Evolutionary conservation across 64 coral and sea anemone genomes (phyloP).

Genomic region (Cladopsammia gracilis): DNA sequence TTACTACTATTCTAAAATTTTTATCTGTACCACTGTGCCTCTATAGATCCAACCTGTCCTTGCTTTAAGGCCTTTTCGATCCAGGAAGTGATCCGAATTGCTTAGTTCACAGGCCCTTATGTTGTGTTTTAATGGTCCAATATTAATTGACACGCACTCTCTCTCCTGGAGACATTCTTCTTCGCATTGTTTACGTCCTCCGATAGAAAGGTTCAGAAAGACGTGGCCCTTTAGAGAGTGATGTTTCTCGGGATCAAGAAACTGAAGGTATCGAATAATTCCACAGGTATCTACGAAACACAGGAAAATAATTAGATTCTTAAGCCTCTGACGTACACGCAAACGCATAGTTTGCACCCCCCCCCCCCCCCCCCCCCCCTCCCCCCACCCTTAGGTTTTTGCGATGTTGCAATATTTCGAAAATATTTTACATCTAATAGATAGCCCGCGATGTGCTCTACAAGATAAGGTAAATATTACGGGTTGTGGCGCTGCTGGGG

Average conservation of each 20-base stretch:
- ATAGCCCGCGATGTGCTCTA: too few relatives aligned
- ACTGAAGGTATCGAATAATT: neutral
- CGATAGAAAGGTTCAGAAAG: neutral
- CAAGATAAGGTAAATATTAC: too few relatives aligned
- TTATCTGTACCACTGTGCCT: neutral
- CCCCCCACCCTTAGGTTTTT: too few relatives aligned
- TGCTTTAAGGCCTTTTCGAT: neutral
- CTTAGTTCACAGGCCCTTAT: neutral
- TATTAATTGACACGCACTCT: neutral
- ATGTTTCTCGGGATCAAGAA: neutral
- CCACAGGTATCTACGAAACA: neutral
- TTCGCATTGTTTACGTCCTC: neutral
- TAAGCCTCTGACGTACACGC: too few relatives aligned
- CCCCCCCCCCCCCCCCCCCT: too few relatives aligned
- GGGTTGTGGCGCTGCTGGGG: too few relatives aligned
- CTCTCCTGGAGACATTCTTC: neutral
- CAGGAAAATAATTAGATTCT: too few relatives aligned
- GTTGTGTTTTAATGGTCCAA: neutral
- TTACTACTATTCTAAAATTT: too few relatives aligned
- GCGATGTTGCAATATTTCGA: too few relatives aligned
- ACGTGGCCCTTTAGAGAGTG: neutral
- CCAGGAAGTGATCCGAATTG: neutral
- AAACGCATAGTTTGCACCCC: too few relatives aligned
- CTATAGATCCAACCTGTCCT: neutral
- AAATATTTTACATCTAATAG: too few relatives aligned